phyloP scores from a whole-genome alignment of 2,888 invertebrate genomes.

The Baccha elongata region DNA sequence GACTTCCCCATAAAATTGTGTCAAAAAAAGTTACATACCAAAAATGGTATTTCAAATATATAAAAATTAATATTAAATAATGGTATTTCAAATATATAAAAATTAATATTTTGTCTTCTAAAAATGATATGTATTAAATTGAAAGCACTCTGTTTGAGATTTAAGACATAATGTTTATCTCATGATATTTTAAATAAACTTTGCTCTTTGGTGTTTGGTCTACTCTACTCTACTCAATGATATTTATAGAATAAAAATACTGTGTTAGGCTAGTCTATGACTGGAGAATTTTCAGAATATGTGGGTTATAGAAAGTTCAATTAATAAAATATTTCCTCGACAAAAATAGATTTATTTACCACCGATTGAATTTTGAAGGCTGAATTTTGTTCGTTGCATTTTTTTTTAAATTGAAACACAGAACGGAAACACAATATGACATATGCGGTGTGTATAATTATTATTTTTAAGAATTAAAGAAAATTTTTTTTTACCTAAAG shows the following conservation, averaged over 20 bases:
- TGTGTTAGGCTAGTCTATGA: neutral
- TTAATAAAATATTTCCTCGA: neutral
- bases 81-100: no score
- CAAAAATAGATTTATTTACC: constrained; percentile 9
- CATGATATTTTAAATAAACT: neutral
- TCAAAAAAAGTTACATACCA: no score
- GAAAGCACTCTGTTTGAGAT: neutral
- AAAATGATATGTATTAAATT: no score
- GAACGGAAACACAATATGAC: no score
- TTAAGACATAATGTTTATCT: neutral
- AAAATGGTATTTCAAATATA: no score
- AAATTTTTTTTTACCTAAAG: no score
- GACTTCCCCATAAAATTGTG: no score
- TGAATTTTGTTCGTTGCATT: constrained; percentile 11
- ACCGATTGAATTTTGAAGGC: constrained; percentile 7
- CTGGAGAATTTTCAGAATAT: constrained; percentile 11
- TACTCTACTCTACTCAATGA: neutral
- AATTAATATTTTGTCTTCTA: no score
- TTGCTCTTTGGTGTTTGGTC: neutral
- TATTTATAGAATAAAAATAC: constrained; percentile 11
- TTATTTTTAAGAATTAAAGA: no score
- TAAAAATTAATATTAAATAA: no score
- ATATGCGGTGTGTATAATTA: no score
- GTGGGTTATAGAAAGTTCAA: constrained; percentile 19
- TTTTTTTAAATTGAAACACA: neutral